Conservation (phyloP, 37 sponge, comb jelly and placozoan species). For the Petrosia ficiformis region DNA sequence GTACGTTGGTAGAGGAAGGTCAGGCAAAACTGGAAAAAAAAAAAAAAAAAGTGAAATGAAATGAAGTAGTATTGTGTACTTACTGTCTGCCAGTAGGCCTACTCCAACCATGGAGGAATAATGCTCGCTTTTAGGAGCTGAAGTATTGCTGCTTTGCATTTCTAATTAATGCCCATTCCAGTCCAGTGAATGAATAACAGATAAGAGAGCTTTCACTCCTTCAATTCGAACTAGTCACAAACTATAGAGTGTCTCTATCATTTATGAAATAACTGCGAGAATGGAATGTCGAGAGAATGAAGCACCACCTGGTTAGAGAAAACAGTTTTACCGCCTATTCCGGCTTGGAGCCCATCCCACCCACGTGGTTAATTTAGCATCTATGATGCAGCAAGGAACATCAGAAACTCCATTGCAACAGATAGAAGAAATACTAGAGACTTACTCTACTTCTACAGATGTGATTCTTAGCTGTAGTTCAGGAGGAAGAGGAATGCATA, state of each 20-base stretch:
- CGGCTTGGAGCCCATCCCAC: no score
- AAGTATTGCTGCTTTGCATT: constrained; percentile 33
- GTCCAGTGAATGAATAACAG: not conserved
- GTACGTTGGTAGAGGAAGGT: constrained; percentile 64
- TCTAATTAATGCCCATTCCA: constrained; percentile 23
- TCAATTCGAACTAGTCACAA: no score
- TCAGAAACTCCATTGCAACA: no score
- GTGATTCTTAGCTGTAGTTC: constrained; percentile 26
- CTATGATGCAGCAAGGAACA: no score
- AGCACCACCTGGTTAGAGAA: no score
- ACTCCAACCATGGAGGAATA: constrained; percentile 54
- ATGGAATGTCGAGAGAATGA: no score
- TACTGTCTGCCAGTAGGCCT: constrained; percentile 51
- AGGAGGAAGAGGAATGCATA: constrained; percentile 6
- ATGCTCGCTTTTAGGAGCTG: constrained; percentile 3
- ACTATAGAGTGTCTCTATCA: no score
- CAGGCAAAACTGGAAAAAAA: constrained; percentile 46
- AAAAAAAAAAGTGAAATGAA: not conserved
- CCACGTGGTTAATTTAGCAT: no score
- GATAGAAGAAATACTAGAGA: no score
- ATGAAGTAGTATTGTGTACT: not conserved
- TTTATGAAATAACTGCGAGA: no score
- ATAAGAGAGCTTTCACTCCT: no score
- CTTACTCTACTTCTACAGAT: constrained; percentile 15
- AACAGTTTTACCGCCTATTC: no score